phyloP scores from a whole-genome alignment of 2,113 vertebrate genomes.

The Megalops atlanticus region DNA sequence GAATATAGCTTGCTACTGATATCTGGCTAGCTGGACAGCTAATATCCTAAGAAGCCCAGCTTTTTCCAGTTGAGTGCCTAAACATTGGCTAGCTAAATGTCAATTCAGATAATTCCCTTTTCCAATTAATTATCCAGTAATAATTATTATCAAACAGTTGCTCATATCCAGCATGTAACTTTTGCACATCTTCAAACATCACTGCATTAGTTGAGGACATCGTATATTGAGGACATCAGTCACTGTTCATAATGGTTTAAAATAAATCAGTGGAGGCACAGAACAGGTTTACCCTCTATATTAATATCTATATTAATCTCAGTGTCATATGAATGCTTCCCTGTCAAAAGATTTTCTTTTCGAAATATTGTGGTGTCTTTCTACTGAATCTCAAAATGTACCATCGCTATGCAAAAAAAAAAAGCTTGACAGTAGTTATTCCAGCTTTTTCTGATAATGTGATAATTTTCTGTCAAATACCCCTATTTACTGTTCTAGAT shows the following conservation, averaged over 20 bases:
- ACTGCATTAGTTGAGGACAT: neutral
- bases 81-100: too few relatives aligned
- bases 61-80: too few relatives aligned
- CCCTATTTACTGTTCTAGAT: too few relatives aligned
- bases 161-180: too few relatives aligned
- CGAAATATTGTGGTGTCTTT: neutral
- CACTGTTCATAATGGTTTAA: neutral
- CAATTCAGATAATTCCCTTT: too few relatives aligned
- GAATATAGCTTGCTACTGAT: neutral
- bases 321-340: neutral
- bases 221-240: neutral
- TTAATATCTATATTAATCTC: neutral
- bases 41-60: too few relatives aligned
- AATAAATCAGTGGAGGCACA: neutral
- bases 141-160: too few relatives aligned
- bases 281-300: neutral
- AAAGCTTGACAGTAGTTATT: neutral
- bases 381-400: neutral
- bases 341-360: neutral
- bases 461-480: neutral
- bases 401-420: neutral
- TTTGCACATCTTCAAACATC: neutral
- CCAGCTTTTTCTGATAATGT: neutral
- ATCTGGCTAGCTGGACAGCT: too few relatives aligned
- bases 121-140: too few relatives aligned